A percentile compares a stretch with the other conserved stretches of the same genome.
phyloP scores from a whole-genome alignment of 1,140 invertebrate species.

The Leptinotarsa defecta region DNA sequence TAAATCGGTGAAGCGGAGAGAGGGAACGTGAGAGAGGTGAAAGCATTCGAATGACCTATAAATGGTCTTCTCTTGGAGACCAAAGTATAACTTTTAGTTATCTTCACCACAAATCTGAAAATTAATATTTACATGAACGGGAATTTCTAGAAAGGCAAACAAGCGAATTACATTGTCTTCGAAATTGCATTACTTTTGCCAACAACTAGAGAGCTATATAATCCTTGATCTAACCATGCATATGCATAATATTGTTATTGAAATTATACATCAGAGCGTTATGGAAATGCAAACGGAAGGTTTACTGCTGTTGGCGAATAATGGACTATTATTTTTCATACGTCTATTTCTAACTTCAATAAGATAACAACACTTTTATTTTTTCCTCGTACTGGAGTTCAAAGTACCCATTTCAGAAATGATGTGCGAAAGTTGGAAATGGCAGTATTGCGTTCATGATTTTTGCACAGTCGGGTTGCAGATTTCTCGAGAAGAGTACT shows the following conservation, averaged over 20 bases:
- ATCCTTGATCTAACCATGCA: slow-evolving; percentile 24
- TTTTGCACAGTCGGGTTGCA: no score
- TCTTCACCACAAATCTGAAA: no score
- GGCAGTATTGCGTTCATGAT: no score
- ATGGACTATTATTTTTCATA: slow-evolving; percentile 3
- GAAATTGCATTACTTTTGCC: slow-evolving; percentile 32
- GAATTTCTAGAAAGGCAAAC: background rate
- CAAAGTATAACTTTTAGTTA: no score
- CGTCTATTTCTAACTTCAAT: background rate
- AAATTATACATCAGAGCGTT: slow-evolving; percentile 13
- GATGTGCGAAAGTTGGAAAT: no score
- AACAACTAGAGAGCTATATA: slow-evolving; percentile 28
- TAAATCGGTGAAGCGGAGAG: no score
- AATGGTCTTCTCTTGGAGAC: no score
- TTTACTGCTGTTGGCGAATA: background rate
- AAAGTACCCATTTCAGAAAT: no score
- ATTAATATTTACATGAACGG: slow-evolving; percentile 1
- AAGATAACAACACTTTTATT: background rate
- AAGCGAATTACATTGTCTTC: slow-evolving; percentile 26
- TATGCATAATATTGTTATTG: slow-evolving; percentile 20
- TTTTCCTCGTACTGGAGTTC: no score
- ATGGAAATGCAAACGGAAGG: slow-evolving; percentile 7
- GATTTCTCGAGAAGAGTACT: no score
- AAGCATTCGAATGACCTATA: no score
- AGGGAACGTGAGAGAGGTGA: no score